phyloP scores from a whole-genome alignment of 1,140 invertebrate genomes.

The Mylabris phalerata region DNA sequence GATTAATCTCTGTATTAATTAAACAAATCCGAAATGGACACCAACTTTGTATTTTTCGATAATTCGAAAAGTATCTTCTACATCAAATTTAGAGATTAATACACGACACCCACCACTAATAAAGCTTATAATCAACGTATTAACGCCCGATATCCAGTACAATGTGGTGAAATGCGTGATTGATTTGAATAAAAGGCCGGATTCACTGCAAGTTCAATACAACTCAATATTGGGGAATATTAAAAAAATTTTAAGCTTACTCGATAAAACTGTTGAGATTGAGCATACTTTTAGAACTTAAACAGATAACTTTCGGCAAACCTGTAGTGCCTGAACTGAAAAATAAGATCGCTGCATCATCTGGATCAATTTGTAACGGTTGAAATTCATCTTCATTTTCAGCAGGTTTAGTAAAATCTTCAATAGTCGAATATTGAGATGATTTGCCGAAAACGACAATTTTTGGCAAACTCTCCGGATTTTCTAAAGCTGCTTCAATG shows the following conservation, averaged over 20 bases:
- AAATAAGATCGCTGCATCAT: constrained; percentile 37
- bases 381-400: constrained; percentile 26
- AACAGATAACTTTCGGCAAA: constrained; percentile 63
- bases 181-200: too few species aligned
- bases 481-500: constrained; percentile 8
- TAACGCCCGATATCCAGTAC: not conserved
- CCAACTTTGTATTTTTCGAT: constrained; percentile 5
- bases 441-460: constrained; percentile 21
- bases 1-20: too few species aligned
- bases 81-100: not conserved
- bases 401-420: too few species aligned
- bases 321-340: constrained; percentile 67
- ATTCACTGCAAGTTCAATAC: too few species aligned
- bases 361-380: constrained; percentile 23
- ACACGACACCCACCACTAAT: not conserved
- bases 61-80: not conserved
- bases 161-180: not conserved
- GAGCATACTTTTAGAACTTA: constrained; percentile 47
- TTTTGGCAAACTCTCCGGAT: constrained; percentile 11
- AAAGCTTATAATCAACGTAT: not conserved
- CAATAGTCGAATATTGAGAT: constrained; percentile 9
- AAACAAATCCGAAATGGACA: not conserved
- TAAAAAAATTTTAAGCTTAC: too few species aligned
- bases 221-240: too few species aligned
- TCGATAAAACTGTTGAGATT: too few species aligned